phyloP scores from a whole-genome alignment of 2,113 vertebrate species.

The Bos indicus region DNA sequence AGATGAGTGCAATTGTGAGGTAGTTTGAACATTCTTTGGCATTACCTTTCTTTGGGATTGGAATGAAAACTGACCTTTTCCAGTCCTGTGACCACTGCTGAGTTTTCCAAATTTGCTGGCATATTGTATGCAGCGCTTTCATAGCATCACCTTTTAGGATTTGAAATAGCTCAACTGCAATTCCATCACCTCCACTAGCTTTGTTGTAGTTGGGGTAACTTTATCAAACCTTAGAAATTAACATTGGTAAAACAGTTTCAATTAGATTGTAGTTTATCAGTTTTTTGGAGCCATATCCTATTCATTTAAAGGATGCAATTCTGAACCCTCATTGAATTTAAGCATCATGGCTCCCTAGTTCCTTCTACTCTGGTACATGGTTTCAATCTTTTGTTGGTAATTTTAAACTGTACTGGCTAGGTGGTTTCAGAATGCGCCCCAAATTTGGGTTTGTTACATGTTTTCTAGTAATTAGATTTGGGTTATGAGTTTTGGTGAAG shows the following conservation, averaged over 20 bases:
- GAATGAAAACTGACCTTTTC: background rate
- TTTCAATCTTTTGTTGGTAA: background rate
- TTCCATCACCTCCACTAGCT: background rate
- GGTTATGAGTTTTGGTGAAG: background rate
- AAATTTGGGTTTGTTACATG: background rate
- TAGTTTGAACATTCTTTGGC: background rate
- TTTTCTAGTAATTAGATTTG: background rate
- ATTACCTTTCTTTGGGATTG: background rate
- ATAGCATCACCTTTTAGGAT: background rate
- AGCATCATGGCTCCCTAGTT: background rate
- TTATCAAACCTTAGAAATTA: background rate
- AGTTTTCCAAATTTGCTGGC: background rate
- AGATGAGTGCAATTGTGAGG: background rate
- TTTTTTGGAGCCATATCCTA: background rate
- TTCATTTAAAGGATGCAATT: background rate
- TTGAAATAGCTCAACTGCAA: background rate
- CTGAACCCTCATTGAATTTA: background rate
- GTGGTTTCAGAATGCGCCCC: background rate
- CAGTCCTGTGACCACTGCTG: background rate
- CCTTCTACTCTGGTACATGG: background rate
- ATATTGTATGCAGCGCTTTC: background rate
- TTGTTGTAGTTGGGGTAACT: background rate
- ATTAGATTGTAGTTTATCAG: background rate
- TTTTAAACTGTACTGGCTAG: background rate
- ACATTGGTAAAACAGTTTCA: background rate